A percentile compares a stretch with the other conserved stretches of the same genome.
These are phyloP conservation scores for Thinocorus orbignyianus DNA, from an alignment of 2,113 vertebrate genomes.

Conservation along the genomic window DNA sequence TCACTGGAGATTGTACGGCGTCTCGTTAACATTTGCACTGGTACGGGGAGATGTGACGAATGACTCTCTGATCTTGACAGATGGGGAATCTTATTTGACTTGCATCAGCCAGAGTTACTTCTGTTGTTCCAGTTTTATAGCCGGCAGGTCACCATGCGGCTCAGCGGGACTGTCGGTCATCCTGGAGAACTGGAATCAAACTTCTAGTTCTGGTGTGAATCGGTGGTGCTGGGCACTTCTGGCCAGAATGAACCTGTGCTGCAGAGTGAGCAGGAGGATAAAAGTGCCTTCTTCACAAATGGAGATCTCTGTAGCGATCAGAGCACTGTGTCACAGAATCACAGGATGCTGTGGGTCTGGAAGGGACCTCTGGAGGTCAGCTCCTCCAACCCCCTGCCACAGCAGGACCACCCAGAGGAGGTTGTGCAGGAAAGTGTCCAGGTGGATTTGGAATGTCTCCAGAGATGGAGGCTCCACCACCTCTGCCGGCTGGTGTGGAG, in stretches of 20 bases:
- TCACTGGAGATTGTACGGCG: not conserved
- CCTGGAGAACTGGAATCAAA: not conserved
- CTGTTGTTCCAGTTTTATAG: not conserved
- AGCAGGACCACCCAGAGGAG: no score
- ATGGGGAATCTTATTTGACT: constrained; percentile 18
- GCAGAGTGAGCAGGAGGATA: not conserved
- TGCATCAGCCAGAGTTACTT: constrained; percentile 52
- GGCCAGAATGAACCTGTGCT: not conserved
- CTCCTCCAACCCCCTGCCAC: no score
- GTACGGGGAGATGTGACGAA: not conserved
- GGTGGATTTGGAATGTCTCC: no score
- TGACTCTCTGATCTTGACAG: constrained; percentile 33
- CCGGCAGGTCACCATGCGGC: not conserved
- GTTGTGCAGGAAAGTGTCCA: no score
- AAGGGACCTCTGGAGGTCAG: no score
- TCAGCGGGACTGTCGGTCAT: not conserved
- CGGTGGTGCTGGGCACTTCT: not conserved
- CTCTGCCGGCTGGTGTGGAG: no score
- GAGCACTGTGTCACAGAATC: not conserved
- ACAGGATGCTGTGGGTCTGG: no score
- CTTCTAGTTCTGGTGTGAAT: not conserved
- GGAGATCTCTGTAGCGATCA: not conserved
- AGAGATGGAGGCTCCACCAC: no score
- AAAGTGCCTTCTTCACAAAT: not conserved
- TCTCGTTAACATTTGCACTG: not conserved